Base-by-base conservation (phyloP, 2,797 vertebrate genomes). In the Sus cebifrons region DNA sequence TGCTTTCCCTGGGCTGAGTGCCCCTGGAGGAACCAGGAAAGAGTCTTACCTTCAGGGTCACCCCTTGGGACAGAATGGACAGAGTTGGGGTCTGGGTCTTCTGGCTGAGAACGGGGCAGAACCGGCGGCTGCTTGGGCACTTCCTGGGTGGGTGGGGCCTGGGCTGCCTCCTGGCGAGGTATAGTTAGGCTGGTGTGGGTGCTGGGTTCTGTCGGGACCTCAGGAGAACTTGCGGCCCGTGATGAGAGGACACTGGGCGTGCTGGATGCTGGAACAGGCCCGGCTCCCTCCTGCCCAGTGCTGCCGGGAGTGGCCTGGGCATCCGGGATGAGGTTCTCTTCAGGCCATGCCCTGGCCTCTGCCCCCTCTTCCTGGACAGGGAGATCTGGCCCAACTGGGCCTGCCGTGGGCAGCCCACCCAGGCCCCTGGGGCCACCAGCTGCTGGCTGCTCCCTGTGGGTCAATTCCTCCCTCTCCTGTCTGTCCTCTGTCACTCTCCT, bases 41-140 rank as follows among this genome's bases (percentile, higher is more conserved):
- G 3, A 54, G 3, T 56, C 98, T 99, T 98, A 99, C 99, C 99
- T 98, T 98, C 97, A 83, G 97, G 44, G 89, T 97, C 84, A 87
- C 97, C 86, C 96, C 98, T 98, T 96, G 96, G 97, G 67, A 95
- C 95, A 70, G 97, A 91, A 0, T 98, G 98, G 62, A 98, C 98
- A 52, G 98, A 98, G 91, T 98, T 98, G 78, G 98, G 98, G 93
- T 98, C 98, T 23, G 97, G 89, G 0, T 98, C 97, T 54, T 99
- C 98, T 0, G 97, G 93, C 36, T 89, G 97, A 93, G 98, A 97
- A 36, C 93, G 98, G 71, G 97, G 64, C 74, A 98, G 96, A 0
- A 91, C 97, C 85, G 98, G 98, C 0, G 94, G 98, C 88, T 98
- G 98, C 90, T 97, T 98, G 74, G 95, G 98, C 36, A 92, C 94